Evolutionary conservation across 1,140 invertebrate genomes (phyloP), one percentile per base, ranked within the genome.

Genomic region (Paraescarpia echinospica): DNA sequence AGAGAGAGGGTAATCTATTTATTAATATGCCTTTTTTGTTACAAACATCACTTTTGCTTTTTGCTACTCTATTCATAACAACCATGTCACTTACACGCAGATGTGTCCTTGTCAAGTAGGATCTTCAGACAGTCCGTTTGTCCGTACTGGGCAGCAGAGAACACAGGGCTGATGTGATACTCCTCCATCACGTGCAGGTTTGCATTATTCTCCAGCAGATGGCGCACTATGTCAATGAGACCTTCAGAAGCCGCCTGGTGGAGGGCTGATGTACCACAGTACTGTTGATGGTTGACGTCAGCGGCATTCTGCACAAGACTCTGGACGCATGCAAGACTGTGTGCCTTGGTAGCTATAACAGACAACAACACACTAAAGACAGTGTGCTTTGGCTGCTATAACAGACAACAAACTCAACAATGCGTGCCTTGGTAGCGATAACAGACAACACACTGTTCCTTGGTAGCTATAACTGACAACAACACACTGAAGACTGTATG

Each of bases 81-180:
- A 12, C 12, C 41, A 41, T 91, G 48, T 92, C 93, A 77, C 59
- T 77, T 77, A 77, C 59, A 77, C 8, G 59, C 22, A 2, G 59
- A 91, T 93, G 92, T 93, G 35, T 93, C 93, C 91, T 91, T 92
- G 48, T 94, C 93, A 27, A 96, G 59, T 59, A 96, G 91, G 12
- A 94, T 92, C 92, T 94, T 94, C 4, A 96, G 93, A 93, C 94
- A 95, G 33, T 95, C 94, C 59, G 93, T 89, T 89, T 94, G 93
- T 31, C 96, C 96, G 94, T 94, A 94, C 91, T 96, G 95, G 12
- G 95, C 94, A 12, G 96, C 95, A 90, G 95, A 91, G 89, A 96
- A 96, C 9, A 96, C 91, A n/a, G 96, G 95, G 34, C 95, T 95
- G 14, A 96, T 93, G 33, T 95, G 93, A 90, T 95, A 94, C 91